A percentile compares a stretch with the other conserved stretches of the same genome.
Evolutionary conservation across 2,797 vertebrate genomes (phyloP).

Genomic region (Paratrypauchen microcephalus): DNA sequence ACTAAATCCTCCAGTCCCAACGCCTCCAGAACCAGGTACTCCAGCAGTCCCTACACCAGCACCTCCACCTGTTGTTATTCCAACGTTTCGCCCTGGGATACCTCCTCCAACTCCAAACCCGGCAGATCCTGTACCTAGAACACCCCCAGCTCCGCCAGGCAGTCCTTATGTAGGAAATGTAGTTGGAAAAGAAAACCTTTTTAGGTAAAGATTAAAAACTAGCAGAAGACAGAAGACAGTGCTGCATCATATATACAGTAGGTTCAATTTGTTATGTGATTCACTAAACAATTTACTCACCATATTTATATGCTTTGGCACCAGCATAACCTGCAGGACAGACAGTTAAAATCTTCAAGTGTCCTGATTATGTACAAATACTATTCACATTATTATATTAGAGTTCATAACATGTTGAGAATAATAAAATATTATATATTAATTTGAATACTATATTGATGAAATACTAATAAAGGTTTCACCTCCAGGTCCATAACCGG

Average conservation of each 20-base stretch:
- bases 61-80: slow-evolving; percentile 52
- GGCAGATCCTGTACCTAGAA: slow-evolving; percentile 41
- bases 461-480: background rate
- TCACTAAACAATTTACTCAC: slow-evolving; percentile 44
- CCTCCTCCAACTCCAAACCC: slow-evolving; percentile 44
- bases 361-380: background rate
- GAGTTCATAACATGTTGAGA: background rate
- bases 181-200: background rate
- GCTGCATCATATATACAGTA: background rate
- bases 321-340: slow-evolving; percentile 64
- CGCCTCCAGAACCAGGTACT: slow-evolving; percentile 50
- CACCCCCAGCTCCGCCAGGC: slow-evolving; percentile 54
- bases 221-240: background rate
- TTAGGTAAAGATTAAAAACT: background rate
- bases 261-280: background rate
- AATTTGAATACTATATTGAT: background rate
- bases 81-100: slow-evolving; percentile 47
- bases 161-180: slow-evolving; percentile 32
- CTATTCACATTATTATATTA: background rate
- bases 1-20: slow-evolving; percentile 56
- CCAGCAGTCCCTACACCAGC: slow-evolving; percentile 46
- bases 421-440: background rate
- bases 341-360: slow-evolving; percentile 1
- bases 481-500: slow-evolving; percentile 46
- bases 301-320: slow-evolving; percentile 78